A percentile compares a stretch with the other conserved stretches of the same genome.
phyloP scores from a whole-genome alignment of 2,797 vertebrate species.

The Philypnodon macrostomus region DNA sequence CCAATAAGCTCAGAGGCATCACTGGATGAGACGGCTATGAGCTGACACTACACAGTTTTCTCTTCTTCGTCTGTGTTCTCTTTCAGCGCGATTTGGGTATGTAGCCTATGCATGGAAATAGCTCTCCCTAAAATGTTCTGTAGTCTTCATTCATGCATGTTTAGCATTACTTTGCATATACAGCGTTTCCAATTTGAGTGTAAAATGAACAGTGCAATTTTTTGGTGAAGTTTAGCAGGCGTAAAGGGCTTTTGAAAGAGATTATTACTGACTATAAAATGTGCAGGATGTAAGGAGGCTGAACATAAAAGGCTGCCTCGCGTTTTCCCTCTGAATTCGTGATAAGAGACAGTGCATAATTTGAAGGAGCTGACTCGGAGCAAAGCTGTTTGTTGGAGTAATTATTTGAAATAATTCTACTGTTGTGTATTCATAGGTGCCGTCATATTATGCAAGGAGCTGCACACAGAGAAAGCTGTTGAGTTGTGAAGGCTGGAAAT shows the following conservation, averaged over 20 bases:
- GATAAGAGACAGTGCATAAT: constrained; percentile 15
- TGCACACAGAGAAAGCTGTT: constrained; percentile 81
- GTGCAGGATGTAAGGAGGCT: constrained; percentile 46
- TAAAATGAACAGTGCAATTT: constrained; percentile 48
- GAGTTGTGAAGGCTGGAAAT: constrained; percentile 75
- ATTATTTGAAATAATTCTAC: constrained; percentile 49
- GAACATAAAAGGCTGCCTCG: constrained; percentile 49
- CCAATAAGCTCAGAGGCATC: constrained; percentile 45
- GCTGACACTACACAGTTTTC: constrained; percentile 59
- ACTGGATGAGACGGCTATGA: constrained; percentile 64
- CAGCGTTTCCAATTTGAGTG: constrained; percentile 49
- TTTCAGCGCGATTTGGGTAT: constrained; percentile 64
- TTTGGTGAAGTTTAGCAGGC: constrained; percentile 63
- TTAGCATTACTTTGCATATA: constrained; percentile 35
- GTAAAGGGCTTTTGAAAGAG: constrained; percentile 29
- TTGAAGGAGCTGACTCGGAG: constrained; percentile 11
- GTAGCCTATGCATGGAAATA: constrained; percentile 56
- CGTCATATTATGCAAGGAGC: constrained; percentile 83
- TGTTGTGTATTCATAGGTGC: constrained; percentile 85
- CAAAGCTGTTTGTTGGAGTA: constrained; percentile 20
- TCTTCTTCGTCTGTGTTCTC: constrained; percentile 15
- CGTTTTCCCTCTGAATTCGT: constrained; percentile 28
- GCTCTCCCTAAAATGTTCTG: constrained; percentile 40
- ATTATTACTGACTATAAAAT: constrained; percentile 57
- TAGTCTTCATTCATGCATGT: constrained; percentile 48